Base-by-base conservation (phyloP, 1,140 invertebrate species). In the Microplitis mediator region DNA sequence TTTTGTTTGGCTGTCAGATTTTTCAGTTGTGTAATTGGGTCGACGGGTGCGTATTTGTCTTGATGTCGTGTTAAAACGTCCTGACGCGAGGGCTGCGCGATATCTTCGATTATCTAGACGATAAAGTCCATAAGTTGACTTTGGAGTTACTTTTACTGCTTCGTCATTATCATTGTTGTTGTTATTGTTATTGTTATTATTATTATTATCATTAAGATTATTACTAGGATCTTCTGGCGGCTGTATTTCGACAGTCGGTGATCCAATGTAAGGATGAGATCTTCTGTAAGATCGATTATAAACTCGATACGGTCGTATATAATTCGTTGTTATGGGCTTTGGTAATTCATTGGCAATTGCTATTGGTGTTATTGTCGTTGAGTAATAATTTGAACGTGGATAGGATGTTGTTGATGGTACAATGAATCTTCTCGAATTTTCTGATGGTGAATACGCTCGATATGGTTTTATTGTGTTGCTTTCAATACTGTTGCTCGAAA, bases 401-500 rank as follows among this genome's bases (percentile, higher is more conserved):
- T 51, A 75, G 64, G 56, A 56, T 60, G 14, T 62, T 14, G 75
- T 75, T 52, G 60, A 67, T 69, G 8, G 52, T 23, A 69, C 75
- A 62, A 85, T 81, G 23, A 52, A 81, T 74, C 76, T 69, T 45
- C 75, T 63, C 51, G 75, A 78, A 16, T 36, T 13, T 13, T 63
- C 63, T n/a, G 76, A 72, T 4, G 76, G 62, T 39, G 72, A 71
- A 63, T 74, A 73, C 4, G 63, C 65, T 66, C 75, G 70, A 32
- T 76, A 56, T 39, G 78, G 76, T 52, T 78, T 77, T 14, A 77
- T 75, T 11, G 76, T 79, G 63, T 77, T 81, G 8, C 71, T 65
- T 62, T 82, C 85, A 16, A 87, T 85, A 16, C 82, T 84, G 65
- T 87, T 86, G 36, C 79, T 80, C 11, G 83, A 69, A 2, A 83